These are phyloP conservation scores for Stictocephala bisonia DNA, from an alignment of 2,888 invertebrate species.

Conservation along the genomic window DNA sequence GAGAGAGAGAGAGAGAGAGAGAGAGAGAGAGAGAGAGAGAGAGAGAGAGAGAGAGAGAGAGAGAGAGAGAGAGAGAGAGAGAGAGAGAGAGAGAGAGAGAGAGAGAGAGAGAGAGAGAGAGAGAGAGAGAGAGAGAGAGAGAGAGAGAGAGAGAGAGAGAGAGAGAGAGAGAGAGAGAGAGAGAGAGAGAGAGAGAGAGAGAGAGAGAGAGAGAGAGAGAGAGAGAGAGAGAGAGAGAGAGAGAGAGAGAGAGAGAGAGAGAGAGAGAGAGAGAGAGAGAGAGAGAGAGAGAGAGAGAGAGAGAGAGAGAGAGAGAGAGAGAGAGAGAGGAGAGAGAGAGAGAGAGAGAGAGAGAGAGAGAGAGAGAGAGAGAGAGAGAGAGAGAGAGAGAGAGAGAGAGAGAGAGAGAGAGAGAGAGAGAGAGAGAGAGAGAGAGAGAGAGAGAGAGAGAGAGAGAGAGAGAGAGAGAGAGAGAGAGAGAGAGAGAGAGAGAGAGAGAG, in stretches of 20 bases:
- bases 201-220: neutral
- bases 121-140: neutral
- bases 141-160: constrained; percentile 14
- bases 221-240: neutral
- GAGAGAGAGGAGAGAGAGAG: neutral
- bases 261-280: neutral
- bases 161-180: neutral
- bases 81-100: constrained; percentile 27
- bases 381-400: neutral
- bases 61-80: constrained; percentile 4
- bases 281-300: neutral
- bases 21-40: constrained; percentile 2
- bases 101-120: constrained; percentile 21
- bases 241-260: neutral
- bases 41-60: constrained; percentile 9
- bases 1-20: neutral
- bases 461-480: neutral
- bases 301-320: neutral
- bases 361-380: neutral
- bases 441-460: neutral
- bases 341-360: constrained; percentile 11
- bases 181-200: constrained; percentile 5
- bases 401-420: neutral
- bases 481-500: neutral
- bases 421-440: neutral